Conservation (phyloP, 2,113 vertebrate genomes). For the Triplophysa siluroides region DNA sequence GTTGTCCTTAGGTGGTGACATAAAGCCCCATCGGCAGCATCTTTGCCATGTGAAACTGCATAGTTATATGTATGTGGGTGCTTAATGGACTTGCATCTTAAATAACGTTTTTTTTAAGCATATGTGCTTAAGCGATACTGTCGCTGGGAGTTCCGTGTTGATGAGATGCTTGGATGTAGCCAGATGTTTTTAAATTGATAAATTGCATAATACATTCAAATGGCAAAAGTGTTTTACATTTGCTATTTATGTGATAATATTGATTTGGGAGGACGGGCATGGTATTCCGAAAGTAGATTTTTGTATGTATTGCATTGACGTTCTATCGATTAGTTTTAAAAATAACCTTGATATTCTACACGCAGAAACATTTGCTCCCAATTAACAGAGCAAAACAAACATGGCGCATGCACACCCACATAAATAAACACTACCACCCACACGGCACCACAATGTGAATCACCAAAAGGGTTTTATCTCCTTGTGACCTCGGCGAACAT, state of each 20-base stretch:
- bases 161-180: conserved; percentile 38
- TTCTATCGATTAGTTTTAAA: background rate
- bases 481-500: conserved; percentile 42
- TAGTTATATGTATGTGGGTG: background rate
- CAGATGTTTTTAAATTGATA: conserved; percentile 45
- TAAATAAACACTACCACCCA: conserved; percentile 29
- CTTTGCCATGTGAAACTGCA: background rate
- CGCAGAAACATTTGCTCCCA: conserved; percentile 1
- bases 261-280: background rate
- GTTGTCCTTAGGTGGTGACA: background rate
- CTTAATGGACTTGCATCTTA: conserved; percentile 17
- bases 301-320: background rate
- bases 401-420: background rate
- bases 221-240: too few species aligned
- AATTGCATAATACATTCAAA: too few species aligned
- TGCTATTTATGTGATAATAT: too few species aligned
- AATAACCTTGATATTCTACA: background rate
- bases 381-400: conserved; percentile 38
- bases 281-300: too few species aligned
- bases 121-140: conserved; percentile 1
- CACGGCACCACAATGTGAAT: conserved; percentile 33
- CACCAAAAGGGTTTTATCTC: conserved; percentile 30
- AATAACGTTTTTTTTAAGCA: background rate
- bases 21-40: background rate
- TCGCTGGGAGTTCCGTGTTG: background rate